Percentiles rank a stretch among this genome's conserved stretches.
Evolutionary conservation across 1,140 invertebrate genomes (phyloP).

Genomic region (Drosophila asahinai): DNA sequence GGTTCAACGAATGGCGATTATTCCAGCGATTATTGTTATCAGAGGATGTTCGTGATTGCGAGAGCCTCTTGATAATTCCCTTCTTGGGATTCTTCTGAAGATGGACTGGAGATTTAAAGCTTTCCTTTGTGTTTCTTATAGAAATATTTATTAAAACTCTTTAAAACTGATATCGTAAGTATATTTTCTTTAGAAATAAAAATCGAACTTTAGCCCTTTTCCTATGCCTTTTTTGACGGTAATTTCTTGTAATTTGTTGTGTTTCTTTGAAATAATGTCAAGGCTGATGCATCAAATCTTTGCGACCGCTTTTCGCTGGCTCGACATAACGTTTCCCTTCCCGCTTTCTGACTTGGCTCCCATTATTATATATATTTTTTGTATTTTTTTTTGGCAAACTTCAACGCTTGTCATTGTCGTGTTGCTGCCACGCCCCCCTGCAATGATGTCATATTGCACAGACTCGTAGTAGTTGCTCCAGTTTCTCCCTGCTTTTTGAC

Average conservation of each 20-base stretch:
- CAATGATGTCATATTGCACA: slow-evolving; percentile 61
- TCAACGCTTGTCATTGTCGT: slow-evolving; percentile 37
- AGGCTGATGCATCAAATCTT: slow-evolving; percentile 35
- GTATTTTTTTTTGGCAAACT: slow-evolving; percentile 26
- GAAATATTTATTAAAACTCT: neutral
- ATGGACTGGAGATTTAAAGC: no score
- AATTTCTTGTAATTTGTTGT: slow-evolving; percentile 9
- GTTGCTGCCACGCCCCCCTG: slow-evolving; percentile 26
- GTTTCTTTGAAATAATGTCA: slow-evolving; percentile 46
- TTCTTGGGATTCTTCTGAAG: neutral
- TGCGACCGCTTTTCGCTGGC: slow-evolving; percentile 24
- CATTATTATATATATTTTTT: neutral
- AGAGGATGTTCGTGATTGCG: slow-evolving; percentile 18
- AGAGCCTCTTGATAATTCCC: slow-evolving; percentile 10
- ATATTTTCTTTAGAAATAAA: neutral
- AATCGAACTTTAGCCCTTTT: neutral
- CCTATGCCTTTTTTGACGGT: neutral
- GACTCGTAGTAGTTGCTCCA: slow-evolving; percentile 40
- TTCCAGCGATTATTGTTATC: slow-evolving; percentile 33
- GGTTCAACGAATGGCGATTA: slow-evolving; percentile 42
- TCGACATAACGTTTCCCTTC: slow-evolving; percentile 14
- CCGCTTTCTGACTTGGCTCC: slow-evolving; percentile 2
- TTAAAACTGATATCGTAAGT: no score
- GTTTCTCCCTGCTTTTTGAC: slow-evolving; percentile 53
- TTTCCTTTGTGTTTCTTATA: neutral